Evolutionary conservation across 2,888 invertebrate genomes (phyloP).

Genomic region (Tenodera sinensis): DNA sequence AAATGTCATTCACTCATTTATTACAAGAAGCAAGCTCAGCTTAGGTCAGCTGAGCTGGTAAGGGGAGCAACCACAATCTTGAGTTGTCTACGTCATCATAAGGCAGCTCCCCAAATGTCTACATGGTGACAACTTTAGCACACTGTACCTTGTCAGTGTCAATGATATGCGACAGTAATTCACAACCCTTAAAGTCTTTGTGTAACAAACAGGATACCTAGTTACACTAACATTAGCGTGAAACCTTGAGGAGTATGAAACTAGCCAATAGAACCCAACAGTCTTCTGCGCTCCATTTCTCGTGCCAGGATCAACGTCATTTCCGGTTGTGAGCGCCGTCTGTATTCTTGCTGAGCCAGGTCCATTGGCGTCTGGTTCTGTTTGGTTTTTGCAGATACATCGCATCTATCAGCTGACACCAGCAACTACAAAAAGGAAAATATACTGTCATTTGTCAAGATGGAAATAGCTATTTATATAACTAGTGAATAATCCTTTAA

Average conservation of each 20-base stretch:
- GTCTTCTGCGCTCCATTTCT: conserved; percentile 49
- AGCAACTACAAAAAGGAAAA: conserved; percentile 32
- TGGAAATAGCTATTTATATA: too few species aligned
- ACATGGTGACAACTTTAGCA: too few species aligned
- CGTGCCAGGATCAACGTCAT: conserved; percentile 30
- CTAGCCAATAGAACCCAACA: conserved; percentile 47
- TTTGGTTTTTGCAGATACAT: conserved; percentile 29
- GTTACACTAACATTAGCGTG: too few species aligned
- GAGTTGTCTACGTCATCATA: too few species aligned
- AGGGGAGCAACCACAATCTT: too few species aligned
- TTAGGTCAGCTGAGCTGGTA: too few species aligned
- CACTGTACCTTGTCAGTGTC: too few species aligned
- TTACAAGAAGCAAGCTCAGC: too few species aligned
- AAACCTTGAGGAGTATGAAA: too few species aligned
- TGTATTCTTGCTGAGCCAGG: conserved; percentile 35
- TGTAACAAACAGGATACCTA: not conserved
- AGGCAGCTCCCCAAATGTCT: too few species aligned
- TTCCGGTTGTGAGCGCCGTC: conserved; percentile 35
- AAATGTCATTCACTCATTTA: too few species aligned
- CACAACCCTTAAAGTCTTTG: not conserved
- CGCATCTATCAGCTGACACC: conserved; percentile 33
- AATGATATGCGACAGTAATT: not conserved
- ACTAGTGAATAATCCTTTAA: too few species aligned
- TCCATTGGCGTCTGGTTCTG: conserved; percentile 33
- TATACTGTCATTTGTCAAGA: not conserved